These are phyloP conservation scores for Drosophila burlai DNA, from an alignment of 1,140 invertebrate species.

Conservation along the genomic window DNA sequence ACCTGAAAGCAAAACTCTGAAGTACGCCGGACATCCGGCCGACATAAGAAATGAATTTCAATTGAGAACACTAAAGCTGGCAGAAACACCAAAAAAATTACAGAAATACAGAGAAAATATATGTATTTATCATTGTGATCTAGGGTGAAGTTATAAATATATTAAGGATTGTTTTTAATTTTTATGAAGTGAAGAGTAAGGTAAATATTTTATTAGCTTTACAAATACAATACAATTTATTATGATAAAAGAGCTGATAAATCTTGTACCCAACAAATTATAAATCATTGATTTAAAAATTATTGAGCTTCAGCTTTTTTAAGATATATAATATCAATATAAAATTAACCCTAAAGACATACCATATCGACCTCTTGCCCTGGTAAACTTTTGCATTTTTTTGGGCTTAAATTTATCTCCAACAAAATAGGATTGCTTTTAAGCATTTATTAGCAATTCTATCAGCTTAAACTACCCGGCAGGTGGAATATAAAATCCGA, in stretches of 20 bases:
- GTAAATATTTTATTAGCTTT: not conserved
- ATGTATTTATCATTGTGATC: not conserved
- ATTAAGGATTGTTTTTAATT: not conserved
- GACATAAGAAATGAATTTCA: constrained; percentile 26
- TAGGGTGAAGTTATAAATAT: not conserved
- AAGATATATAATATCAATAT: not conserved
- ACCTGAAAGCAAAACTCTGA: constrained; percentile 43
- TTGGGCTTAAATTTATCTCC: not conserved
- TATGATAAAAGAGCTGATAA: too few relatives aligned
- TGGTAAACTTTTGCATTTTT: not conserved
- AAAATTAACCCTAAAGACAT: too few relatives aligned
- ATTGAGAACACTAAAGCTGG: constrained; percentile 4
- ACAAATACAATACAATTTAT: not conserved
- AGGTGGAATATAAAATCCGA: constrained; percentile 22
- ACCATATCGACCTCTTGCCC: not conserved
- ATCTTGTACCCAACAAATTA: too few relatives aligned
- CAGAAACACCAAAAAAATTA: not conserved
- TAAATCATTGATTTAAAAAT: not conserved
- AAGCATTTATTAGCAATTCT: constrained; percentile 43
- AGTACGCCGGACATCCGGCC: constrained; percentile 69
- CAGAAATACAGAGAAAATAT: not conserved
- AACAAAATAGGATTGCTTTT: constrained; percentile 1
- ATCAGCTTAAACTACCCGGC: constrained; percentile 27
- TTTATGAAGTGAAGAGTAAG: not conserved
- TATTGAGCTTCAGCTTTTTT: not conserved